A percentile compares a stretch with the other conserved stretches of the same genome.
These are phyloP conservation scores for Borostomias antarcticus DNA, from an alignment of 2,797 vertebrate genomes.

Conservation along the genomic window DNA sequence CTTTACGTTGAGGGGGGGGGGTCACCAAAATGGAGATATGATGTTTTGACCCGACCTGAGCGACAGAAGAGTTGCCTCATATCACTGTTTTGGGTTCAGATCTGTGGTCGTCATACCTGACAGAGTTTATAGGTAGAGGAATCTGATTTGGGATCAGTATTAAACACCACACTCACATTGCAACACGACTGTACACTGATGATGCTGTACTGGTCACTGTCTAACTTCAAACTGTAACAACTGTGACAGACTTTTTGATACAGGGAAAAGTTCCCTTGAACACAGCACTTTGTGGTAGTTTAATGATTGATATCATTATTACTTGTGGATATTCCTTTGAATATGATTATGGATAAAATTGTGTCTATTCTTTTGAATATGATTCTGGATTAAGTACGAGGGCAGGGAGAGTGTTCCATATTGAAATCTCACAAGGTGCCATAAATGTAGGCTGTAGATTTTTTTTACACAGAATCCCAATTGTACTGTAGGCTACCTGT, in stretches of 20 bases:
- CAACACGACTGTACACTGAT: conserved; percentile 49
- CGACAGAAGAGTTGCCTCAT: too few relatives aligned
- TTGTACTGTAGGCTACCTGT: conserved; percentile 26
- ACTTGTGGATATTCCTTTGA: conserved; percentile 32
- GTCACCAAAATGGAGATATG: too few relatives aligned
- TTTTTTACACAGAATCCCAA: conserved; percentile 30
- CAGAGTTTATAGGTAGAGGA: background rate
- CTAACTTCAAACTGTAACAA: conserved; percentile 44
- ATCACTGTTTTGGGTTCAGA: background rate
- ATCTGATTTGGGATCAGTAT: conserved; percentile 6
- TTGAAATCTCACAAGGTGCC: conserved; percentile 57
- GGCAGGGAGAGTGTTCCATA: background rate
- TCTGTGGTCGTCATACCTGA: background rate
- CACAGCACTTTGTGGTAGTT: conserved; percentile 31
- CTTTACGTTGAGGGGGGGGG: too few relatives aligned
- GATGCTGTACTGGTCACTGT: conserved; percentile 55
- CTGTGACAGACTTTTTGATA: conserved; percentile 57
- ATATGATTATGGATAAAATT: conserved; percentile 15
- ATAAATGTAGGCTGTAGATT: conserved; percentile 50
- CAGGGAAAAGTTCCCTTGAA: conserved; percentile 45
- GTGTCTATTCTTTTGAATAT: conserved; percentile 30
- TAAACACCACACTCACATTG: conserved; percentile 9
- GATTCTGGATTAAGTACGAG: background rate
- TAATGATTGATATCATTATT: conserved; percentile 31
- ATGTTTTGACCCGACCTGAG: too few relatives aligned